phyloP scores from a whole-genome alignment of 1,140 invertebrate species.

The Drosophila prosaltans region DNA sequence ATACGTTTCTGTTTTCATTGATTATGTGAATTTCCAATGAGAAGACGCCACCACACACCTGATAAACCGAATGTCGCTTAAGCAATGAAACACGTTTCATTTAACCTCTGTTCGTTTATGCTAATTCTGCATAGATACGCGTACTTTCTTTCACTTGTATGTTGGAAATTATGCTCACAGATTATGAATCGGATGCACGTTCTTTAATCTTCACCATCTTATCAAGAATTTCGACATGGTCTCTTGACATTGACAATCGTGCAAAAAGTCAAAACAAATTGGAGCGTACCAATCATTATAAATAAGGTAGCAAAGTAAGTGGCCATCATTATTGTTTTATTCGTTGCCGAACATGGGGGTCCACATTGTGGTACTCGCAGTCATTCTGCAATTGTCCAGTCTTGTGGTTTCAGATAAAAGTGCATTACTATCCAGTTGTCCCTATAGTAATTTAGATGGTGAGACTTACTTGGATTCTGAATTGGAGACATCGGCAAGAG shows the following conservation, averaged over 20 bases:
- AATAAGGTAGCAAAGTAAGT: not conserved
- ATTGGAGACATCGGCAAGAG: constrained; percentile 11
- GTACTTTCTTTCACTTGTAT: constrained; percentile 15
- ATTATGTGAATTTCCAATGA: constrained; percentile 2
- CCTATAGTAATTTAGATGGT: constrained; percentile 23
- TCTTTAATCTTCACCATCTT: constrained; percentile 59
- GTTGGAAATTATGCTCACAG: constrained; percentile 41
- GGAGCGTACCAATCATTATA: not conserved
- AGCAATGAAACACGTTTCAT: constrained; percentile 35
- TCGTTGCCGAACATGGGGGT: constrained; percentile 26
- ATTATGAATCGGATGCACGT: constrained; percentile 39
- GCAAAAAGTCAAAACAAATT: constrained; percentile 32
- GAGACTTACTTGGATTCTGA: not conserved
- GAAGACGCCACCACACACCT: not conserved
- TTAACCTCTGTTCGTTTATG: constrained; percentile 23
- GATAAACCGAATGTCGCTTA: not conserved
- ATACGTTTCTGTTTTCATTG: not conserved
- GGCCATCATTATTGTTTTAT: constrained; percentile 40
- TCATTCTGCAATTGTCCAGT: constrained; percentile 15
- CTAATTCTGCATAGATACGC: constrained; percentile 1
- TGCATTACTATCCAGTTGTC: constrained; percentile 32
- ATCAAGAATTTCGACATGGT: constrained; percentile 59
- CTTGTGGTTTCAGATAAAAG: constrained; percentile 3
- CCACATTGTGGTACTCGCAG: constrained; percentile 23
- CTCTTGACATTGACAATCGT: constrained; percentile 40